Evolutionary conservation across 2,113 vertebrate species (phyloP).

Genomic region (Ifrita kowaldi): DNA sequence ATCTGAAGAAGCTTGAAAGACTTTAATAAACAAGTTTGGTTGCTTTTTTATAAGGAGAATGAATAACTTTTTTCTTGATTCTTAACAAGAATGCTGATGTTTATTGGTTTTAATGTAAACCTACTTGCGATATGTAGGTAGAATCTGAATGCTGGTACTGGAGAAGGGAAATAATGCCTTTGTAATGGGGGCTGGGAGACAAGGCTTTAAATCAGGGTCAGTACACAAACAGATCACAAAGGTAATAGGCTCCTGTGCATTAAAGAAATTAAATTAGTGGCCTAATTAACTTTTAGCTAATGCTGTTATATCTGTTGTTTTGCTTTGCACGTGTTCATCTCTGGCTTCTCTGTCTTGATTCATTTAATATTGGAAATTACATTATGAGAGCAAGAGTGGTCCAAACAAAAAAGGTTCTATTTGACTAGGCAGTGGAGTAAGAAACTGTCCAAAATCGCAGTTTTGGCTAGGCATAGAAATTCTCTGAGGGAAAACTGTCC

Average conservation of each 20-base stretch:
- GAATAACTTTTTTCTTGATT: background rate
- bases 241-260: background rate
- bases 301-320: background rate
- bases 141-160: background rate
- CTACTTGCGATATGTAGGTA: background rate
- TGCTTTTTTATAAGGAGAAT: background rate
- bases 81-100: background rate
- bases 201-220: background rate
- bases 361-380: background rate
- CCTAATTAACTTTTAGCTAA: slow-evolving; percentile 6
- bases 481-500: background rate
- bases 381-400: background rate
- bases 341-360: background rate
- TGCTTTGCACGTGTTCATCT: background rate
- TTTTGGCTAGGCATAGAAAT: background rate
- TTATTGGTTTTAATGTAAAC: background rate
- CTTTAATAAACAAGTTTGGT: background rate
- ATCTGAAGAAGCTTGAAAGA: background rate
- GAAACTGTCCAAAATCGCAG: background rate
- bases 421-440: background rate
- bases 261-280: background rate
- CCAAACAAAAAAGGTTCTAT: background rate
- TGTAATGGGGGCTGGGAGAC: background rate
- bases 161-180: background rate
- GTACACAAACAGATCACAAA: background rate